Evolutionary conservation across 2,797 vertebrate species (phyloP).

Genomic region (Diceros bicornis): DNA sequence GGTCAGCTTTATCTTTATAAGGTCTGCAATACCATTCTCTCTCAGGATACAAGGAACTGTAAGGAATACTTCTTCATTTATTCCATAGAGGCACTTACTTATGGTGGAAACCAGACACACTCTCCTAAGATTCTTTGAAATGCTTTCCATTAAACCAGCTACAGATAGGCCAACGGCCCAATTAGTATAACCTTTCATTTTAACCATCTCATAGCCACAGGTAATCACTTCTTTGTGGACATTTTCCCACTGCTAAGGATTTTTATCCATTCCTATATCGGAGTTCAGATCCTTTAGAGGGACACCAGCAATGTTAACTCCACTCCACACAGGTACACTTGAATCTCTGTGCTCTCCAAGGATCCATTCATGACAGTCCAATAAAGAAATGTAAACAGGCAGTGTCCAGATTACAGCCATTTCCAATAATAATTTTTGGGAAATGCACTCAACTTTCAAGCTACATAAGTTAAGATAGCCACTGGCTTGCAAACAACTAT

Average conservation of each 20-base stretch:
- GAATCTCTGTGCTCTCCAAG: constrained; percentile 93
- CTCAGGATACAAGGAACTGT: constrained; percentile 95
- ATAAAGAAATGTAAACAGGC: constrained; percentile 91
- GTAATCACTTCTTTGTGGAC: constrained; percentile 95
- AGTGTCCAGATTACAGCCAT: constrained; percentile 92
- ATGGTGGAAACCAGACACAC: constrained; percentile 94
- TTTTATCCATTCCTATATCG: constrained; percentile 91
- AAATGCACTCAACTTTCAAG: constrained; percentile 93
- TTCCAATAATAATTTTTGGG: constrained; percentile 91
- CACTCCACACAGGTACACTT: constrained; percentile 95
- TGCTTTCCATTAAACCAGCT: constrained; percentile 92
- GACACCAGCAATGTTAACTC: constrained; percentile 95
- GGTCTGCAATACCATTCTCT: constrained; percentile 93
- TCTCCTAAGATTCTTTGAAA: constrained; percentile 92
- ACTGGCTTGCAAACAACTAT: constrained; percentile 82
- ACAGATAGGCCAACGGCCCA: constrained; percentile 94
- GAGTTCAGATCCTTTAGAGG: constrained; percentile 93
- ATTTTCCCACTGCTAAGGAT: constrained; percentile 94
- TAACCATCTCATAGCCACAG: constrained; percentile 94
- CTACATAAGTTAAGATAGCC: constrained; percentile 93
- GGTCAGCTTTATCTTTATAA: constrained; percentile 95
- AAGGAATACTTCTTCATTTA: constrained; percentile 93
- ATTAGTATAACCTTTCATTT: constrained; percentile 94
- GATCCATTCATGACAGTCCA: constrained; percentile 92
- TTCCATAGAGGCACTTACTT: constrained; percentile 94